These are phyloP conservation scores for Pangasius mekongensis DNA, from an alignment of 2,797 vertebrate species.

Conservation along the genomic window DNA sequence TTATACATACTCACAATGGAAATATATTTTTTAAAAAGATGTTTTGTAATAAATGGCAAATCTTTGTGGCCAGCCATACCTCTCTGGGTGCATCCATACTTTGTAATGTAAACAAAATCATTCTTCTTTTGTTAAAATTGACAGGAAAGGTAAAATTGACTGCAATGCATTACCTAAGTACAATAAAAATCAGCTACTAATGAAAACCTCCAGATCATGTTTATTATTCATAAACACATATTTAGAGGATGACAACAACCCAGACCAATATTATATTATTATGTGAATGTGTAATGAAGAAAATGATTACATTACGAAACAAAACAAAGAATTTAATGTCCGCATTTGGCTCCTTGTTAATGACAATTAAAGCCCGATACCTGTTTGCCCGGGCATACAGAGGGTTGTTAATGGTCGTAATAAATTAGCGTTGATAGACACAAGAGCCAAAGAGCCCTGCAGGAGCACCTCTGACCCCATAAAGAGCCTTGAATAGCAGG, in stretches of 20 bases:
- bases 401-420: slow-evolving; percentile 43
- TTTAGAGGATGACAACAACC: neutral
- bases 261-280: neutral
- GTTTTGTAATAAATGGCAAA: neutral
- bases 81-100: neutral
- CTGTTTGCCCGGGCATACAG: slow-evolving; percentile 2
- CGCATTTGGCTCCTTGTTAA: neutral
- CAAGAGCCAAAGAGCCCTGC: slow-evolving; percentile 44
- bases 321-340: neutral
- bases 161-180: neutral
- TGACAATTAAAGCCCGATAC: neutral
- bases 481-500: slow-evolving; percentile 48
- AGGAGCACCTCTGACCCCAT: slow-evolving; percentile 51
- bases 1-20: neutral
- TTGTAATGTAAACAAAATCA: neutral
- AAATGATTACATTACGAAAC: slow-evolving; percentile 1
- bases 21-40: neutral
- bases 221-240: neutral
- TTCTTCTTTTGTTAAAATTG: neutral
- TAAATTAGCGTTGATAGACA: slow-evolving; percentile 51
- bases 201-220: neutral
- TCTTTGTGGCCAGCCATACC: neutral
- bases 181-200: neutral
- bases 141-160: neutral
- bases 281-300: neutral